Evolutionary conservation across 2,113 vertebrate genomes (phyloP), one percentile per base, ranked within the genome.

Genomic region (Actinemys pallida): DNA sequence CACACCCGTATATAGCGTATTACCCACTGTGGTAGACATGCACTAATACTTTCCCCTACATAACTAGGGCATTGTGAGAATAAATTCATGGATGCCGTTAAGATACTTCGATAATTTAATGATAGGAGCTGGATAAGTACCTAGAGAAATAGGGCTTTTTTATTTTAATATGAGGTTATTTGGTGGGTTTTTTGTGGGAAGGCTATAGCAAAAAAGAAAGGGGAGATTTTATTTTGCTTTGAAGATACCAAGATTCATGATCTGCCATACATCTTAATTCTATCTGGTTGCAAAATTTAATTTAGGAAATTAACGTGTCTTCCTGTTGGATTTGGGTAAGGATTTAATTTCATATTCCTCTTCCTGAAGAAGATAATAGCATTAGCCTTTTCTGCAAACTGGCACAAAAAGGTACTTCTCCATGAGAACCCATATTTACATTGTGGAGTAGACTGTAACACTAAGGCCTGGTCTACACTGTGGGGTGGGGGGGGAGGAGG

Each of bases 401-500:
- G 62, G 29, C 62, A 35, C 62, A 65, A 62, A 62, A 65, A 65
- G 62, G 29, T 65, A 65, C 31, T 65, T 65, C 29, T 35, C 12
- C 14, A 65, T 17, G 29, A 35, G 62, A 65, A 16, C 62, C 62
- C 14, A 8, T 3, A 31, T 62, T 62, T 62, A 62, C 12, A 14
- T 31, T 27, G 12, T 62, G 57, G 57, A 31, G 57, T 62, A 59
- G 27, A 59, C 57, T 31, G 57, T 59, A 12, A 62, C 57, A 31
- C 11, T 31, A 31, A 50, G 50, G 50, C 50, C 50, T 50, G 50
- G 50, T 50, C 13, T 50, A 50, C 50, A 50, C 50, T 50, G 50
- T 4, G 50, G 13, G 50, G 14, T 5, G 1, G 4, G 1, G 4
- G 1, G 50, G 4, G 12, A 2, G 4, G 50, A 4, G 50, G 50